Base-by-base conservation (phyloP, 2,888 invertebrate species). In the Drosophila rubida region DNA sequence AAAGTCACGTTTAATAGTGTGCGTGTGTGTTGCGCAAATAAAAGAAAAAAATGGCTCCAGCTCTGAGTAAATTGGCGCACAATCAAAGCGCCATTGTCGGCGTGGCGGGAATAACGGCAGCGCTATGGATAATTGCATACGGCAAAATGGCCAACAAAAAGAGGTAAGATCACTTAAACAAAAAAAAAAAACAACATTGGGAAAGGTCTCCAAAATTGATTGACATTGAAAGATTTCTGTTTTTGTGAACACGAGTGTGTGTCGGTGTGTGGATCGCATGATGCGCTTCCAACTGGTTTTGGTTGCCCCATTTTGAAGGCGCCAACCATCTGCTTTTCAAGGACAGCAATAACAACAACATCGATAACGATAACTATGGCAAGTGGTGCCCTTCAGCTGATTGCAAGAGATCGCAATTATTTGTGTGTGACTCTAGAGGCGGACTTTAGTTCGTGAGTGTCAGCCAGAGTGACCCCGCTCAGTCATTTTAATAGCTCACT, bases 11-110 rank as follows among this genome's bases (percentile, higher is more conserved):
- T 5, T 9, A 3, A 27, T 9, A 46, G 54, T 67, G 57, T 53
- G 69, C 37, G 54, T 37, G 44, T 27, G 41, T 19, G 39, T 45
- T 19, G 19, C 19, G 44, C 25, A 44, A 46, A 25, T 11, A 27
- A 14, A 30, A 41, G 25, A n/a, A 71, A 72, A 89, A 85, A 72
- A 96, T 96, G 96, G 96, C 96, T 81, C 96, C 95, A 80, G 94
- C 93, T 90, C 93, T 95, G 75, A 96, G 96, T 92, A 96, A 95
- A 94, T 92, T 95, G 87, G 93, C 95, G 74, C 94, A 94, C 80
- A 94, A 94, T 91, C 95, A 84, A 73, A 90, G 87, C 81, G 89
- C 90, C 71, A 94, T 90, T 94, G 93, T 95, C 71, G 95, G 94
- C 69, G 93, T 95, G 63, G 94, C 95, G 78, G 95, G 95, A 62